Conservation (phyloP, 2,797 vertebrate species). For the Brachymystax lenok region DNA sequence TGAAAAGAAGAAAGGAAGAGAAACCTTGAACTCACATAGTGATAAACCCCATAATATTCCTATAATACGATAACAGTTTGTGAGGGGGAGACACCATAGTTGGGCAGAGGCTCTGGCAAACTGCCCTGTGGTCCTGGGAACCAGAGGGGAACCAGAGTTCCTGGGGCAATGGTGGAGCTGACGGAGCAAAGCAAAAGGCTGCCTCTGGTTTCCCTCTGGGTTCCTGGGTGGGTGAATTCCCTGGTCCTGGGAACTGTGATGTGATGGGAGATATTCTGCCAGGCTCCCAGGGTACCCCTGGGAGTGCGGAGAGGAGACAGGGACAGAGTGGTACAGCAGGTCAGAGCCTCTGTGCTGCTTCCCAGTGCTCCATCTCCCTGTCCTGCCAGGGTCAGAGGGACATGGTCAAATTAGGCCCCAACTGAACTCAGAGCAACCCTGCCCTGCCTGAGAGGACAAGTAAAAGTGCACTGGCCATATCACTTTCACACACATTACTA, state of each 20-base stretch:
- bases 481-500: conserved; percentile 75
- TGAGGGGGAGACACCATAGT: neutral
- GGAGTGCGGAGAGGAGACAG: conserved; percentile 50
- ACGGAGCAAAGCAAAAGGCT: neutral
- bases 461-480: conserved; percentile 58
- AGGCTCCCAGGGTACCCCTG: conserved; percentile 78
- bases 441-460: conserved; percentile 49
- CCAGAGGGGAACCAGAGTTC: neutral
- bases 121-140: conserved; percentile 22
- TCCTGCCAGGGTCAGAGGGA: conserved; percentile 60
- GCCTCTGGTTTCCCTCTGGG: neutral
- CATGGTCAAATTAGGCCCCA: conserved; percentile 83
- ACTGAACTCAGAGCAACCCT: conserved; percentile 75
- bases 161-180: conserved; percentile 4
- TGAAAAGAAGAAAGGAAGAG: neutral
- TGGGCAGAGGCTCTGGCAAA: conserved; percentile 13
- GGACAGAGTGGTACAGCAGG: conserved; percentile 83
- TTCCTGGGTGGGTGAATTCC: conserved; percentile 1
- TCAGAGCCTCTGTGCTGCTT: conserved; percentile 85
- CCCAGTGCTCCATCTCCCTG: conserved; percentile 75
- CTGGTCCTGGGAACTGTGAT: conserved; percentile 47
- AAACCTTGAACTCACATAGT: neutral
- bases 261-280: conserved; percentile 80
- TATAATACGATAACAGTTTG: neutral
- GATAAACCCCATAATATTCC: neutral